Conservation (phyloP, 2,888 invertebrate genomes). For the Acleris emargana region DNA sequence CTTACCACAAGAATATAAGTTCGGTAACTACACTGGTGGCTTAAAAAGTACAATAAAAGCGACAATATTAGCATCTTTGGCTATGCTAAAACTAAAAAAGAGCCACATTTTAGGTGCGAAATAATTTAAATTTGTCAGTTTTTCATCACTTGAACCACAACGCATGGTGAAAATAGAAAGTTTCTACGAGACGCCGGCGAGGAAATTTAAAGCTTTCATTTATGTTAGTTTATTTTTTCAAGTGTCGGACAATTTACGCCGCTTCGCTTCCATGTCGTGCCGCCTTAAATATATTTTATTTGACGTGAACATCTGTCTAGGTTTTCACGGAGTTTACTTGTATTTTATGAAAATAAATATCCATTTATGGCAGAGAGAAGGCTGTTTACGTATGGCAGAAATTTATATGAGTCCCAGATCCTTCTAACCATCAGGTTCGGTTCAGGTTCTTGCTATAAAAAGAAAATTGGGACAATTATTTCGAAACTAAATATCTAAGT, state of each 20-base stretch:
- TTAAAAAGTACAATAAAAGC: too few relatives aligned
- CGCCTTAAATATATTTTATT: not conserved
- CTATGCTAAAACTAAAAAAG: too few relatives aligned
- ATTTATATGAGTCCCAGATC: too few relatives aligned
- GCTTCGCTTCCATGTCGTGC: constrained; percentile 15
- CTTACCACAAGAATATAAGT: too few relatives aligned
- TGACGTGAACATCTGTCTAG: not conserved
- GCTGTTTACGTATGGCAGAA: too few relatives aligned
- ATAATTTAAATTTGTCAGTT: not conserved
- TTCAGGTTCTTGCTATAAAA: not conserved
- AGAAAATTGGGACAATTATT: not conserved
- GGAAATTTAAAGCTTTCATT: constrained; percentile 72
- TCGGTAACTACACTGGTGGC: too few relatives aligned
- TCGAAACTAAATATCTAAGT: too few relatives aligned
- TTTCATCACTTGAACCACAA: constrained; percentile 41
- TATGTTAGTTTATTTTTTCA: constrained; percentile 74
- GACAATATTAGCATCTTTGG: too few relatives aligned
- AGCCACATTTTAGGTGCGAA: too few relatives aligned
- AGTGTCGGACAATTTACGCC: constrained; percentile 64
- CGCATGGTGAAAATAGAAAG: constrained; percentile 59
- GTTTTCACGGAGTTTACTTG: not conserved
- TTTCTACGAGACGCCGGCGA: constrained; percentile 67
- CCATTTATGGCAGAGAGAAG: too few relatives aligned
- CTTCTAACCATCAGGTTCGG: too few relatives aligned
- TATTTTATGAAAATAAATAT: not conserved